Conservation (phyloP, 2,888 invertebrate species). For the Pegoplata infirma region DNA sequence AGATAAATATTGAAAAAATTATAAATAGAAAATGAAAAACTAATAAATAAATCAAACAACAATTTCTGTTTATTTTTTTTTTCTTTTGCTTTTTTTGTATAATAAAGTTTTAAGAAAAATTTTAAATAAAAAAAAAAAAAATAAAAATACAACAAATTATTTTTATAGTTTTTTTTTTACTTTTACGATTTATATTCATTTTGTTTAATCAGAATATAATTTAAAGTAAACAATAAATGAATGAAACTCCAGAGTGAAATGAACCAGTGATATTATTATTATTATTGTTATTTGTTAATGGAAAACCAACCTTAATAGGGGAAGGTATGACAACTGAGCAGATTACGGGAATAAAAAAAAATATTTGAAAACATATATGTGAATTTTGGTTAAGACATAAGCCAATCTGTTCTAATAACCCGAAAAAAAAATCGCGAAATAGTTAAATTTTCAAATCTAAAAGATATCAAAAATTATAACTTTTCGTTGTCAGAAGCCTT, state of each 20-base stretch:
- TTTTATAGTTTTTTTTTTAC: too few relatives aligned
- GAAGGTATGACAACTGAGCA: slow-evolving; percentile 29
- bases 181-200: slow-evolving; percentile 5
- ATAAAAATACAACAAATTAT: slow-evolving; percentile 37
- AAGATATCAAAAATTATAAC: too few relatives aligned
- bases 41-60: slow-evolving; percentile 63
- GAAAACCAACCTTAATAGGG: neutral
- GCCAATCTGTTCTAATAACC: too few relatives aligned
- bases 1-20: slow-evolving; percentile 42
- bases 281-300: too few relatives aligned
- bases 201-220: slow-evolving; percentile 30
- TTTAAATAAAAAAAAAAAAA: slow-evolving; percentile 26
- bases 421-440: too few relatives aligned
- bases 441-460: too few relatives aligned
- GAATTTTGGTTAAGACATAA: too few relatives aligned
- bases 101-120: slow-evolving; percentile 14
- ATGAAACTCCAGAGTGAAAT: slow-evolving; percentile 37
- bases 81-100: slow-evolving; percentile 24
- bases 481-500: too few relatives aligned
- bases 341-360: too few relatives aligned
- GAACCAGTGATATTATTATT: too few relatives aligned
- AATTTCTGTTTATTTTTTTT: slow-evolving; percentile 63
- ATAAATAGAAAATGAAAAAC: slow-evolving; percentile 27
- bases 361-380: too few relatives aligned
- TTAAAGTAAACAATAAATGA: slow-evolving; percentile 31